phyloP scores from a whole-genome alignment of 2,113 vertebrate genomes.

The Nothobranchius furzeri region DNA sequence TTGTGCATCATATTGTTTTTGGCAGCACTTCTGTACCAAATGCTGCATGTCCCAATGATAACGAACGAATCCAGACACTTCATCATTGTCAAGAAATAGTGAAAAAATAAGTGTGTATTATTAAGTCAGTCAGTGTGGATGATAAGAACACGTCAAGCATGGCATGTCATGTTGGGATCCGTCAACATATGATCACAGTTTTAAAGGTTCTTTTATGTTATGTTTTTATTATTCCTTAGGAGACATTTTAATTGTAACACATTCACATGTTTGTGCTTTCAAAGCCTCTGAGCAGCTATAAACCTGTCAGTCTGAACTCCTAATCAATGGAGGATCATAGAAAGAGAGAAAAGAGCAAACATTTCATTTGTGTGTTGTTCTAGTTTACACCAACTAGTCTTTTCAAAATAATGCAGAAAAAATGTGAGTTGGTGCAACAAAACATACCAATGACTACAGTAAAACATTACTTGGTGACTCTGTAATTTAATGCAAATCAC shows the following conservation, averaged over 20 bases:
- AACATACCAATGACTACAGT: neutral
- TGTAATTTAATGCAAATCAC: constrained; percentile 23
- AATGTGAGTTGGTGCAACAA: constrained; percentile 10
- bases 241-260: neutral
- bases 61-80: too few relatives aligned
- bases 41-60: too few relatives aligned
- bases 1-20: too few relatives aligned
- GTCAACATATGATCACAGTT: constrained; percentile 17
- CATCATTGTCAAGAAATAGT: too few relatives aligned
- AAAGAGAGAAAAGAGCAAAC: neutral
- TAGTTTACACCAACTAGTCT: constrained; percentile 3
- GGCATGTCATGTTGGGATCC: neutral
- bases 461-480: constrained; percentile 13
- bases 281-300: neutral
- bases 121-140: too few relatives aligned
- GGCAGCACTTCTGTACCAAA: too few relatives aligned
- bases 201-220: constrained; percentile 1
- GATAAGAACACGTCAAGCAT: neutral
- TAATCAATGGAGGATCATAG: neutral
- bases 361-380: neutral
- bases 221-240: neutral
- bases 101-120: too few relatives aligned
- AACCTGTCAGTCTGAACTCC: constrained; percentile 8
- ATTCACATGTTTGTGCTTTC: neutral
- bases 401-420: neutral